Base-by-base conservation (phyloP, 2,797 vertebrate species). In the Periophthalmus magnuspinnatus region DNA sequence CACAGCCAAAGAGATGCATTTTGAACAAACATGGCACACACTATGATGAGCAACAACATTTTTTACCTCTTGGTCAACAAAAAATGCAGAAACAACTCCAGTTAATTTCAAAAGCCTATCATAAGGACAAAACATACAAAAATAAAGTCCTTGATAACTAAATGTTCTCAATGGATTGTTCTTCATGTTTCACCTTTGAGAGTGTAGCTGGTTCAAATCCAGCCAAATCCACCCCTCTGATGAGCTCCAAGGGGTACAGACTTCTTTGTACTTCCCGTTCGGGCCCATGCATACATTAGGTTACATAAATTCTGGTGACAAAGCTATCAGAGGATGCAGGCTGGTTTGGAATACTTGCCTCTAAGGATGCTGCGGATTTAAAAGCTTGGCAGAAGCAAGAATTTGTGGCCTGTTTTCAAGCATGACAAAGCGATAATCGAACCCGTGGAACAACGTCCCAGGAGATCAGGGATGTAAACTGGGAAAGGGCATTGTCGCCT, bases 251-350 rank as follows among this genome's bases (percentile, higher is more conserved):
- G 78, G 83, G 89, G 83, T 86, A 89, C 90, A 86, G 76, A 83
- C 75, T 63, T 83, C 70, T 83, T 79, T 76, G 77, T 71, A 55
- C 84, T 86, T 86, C 83, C 85, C 79, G 81, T 72, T 90, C 86
- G 70, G 89, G 74, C 60, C 71, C 78, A 38, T 88, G 82, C 81
- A 87, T 86, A 90, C 88, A 91, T 89, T 76, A 56, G 11, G 24
- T 24, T 28, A 87, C 84, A 83, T 65, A 80, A 72, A 88, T 86
- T 86, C 76, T 82, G 83, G 74, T 81, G 88, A 93, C 91, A 93
- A 92, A 90, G 90, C 90, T 92, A 93, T 93, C 92, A 81, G 88
- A 55, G 83, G 85, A 78, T 55, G 81, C 93, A 94, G 91, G 71
- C 92, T 80, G 81, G 84, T 86, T 91, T 89, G 84, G 84, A 81